Evolutionary conservation across 2,888 invertebrate genomes (phyloP), one percentile per base, ranked within the genome.

Genomic region (Rotaria magnacalcarata): DNA sequence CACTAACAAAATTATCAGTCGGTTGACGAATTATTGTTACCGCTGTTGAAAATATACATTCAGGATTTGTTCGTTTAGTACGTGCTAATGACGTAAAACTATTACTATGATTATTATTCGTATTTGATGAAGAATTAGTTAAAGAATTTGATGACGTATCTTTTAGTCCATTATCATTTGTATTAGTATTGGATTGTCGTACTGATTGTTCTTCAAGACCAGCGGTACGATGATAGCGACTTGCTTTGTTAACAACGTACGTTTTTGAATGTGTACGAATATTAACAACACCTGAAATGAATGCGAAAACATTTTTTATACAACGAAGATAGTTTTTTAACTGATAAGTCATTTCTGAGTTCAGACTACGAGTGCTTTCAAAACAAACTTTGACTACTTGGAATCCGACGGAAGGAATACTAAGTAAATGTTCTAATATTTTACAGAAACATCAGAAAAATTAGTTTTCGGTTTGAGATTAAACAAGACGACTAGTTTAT

Each of bases 191-290:
- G 10, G 50, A 47, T 19, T 84, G 74, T 34, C 47, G 34, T 34
- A 27, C 24, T 85, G 74, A 27, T 60, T 75, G 84, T 10, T 86
- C 86, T 41, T 58, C 50, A 43, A 85, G 74, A 54, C 86, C 86
- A 47, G 85, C 84, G 6, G 86, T 86, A 16, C 86, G 86, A 47
- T 86, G 86, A 60, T 86, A 85, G 34, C 85, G 85, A 50, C 75
- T 75, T 5, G 50, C 75, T 75, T 74, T 75, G 56, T 86, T 86
- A 14, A 84, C 86, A 27, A 86, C 85, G 75, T 74, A 80, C 1
- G 74, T 43, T 75, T 85, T 86, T n/a, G 85, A 75, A 50, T 86
- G 86, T 19, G 85, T 86, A 24, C 86, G 60, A 34, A 85, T 27
- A 56, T 86, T 86, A 2, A 85, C 75, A 34, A 41, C 52, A 27